Conservation (phyloP, 2,113 vertebrate genomes). For the Mugil cephalus region DNA sequence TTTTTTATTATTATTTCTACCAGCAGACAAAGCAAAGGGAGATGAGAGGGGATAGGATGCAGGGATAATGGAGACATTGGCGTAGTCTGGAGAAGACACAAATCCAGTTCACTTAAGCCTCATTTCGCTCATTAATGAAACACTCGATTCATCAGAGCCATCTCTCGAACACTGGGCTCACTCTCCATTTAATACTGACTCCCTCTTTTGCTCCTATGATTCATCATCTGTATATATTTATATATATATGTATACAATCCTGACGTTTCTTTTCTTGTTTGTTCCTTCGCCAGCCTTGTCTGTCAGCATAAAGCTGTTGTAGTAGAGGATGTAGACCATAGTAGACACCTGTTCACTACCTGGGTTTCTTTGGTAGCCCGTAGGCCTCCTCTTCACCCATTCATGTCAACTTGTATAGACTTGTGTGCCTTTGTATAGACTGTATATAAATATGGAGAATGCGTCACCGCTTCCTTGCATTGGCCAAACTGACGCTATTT, state of each 20-base stretch:
- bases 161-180: not conserved
- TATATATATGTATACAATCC: not conserved
- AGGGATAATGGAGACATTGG: not conserved
- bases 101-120: not conserved
- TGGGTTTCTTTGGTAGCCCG: not conserved
- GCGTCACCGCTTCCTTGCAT: too few species aligned
- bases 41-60: not conserved
- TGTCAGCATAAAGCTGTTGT: too few species aligned
- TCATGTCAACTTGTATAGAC: conserved; percentile 44
- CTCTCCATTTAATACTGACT: not conserved
- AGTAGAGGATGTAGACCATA: too few species aligned
- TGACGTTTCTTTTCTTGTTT: not conserved
- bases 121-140: not conserved
- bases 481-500: too few species aligned
- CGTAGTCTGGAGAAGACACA: not conserved
- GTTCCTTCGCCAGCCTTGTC: not conserved
- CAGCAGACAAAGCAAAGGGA: not conserved
- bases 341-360: not conserved
- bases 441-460: too few species aligned
- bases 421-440: too few species aligned
- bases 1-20: not conserved
- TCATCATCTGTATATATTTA: not conserved
- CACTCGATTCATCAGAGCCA: conserved; percentile 15
- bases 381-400: conserved; percentile 11
- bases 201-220: not conserved